phyloP scores from a whole-genome alignment of 2,888 invertebrate species.

The Harpagoxenus sublaevis region DNA sequence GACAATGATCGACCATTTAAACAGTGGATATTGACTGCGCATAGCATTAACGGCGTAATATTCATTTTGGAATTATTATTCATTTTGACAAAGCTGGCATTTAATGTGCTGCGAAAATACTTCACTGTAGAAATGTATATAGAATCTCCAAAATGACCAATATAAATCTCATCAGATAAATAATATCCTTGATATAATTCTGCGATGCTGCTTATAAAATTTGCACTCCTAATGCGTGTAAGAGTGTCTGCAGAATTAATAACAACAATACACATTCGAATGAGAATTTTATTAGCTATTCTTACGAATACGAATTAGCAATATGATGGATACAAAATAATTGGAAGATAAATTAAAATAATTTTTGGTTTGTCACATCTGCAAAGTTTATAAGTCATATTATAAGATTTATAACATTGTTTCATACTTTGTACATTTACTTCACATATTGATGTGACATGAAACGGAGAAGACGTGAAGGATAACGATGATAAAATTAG shows the following conservation, averaged over 20 bases:
- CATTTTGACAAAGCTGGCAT: slow-evolving; percentile 37
- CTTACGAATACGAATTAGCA: not conserved
- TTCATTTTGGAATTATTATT: slow-evolving; percentile 33
- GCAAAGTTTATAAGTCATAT: not conserved
- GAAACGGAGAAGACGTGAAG: not conserved
- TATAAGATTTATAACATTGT: not conserved
- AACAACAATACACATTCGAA: not conserved
- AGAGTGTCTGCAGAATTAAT: not conserved
- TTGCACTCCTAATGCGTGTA: not conserved
- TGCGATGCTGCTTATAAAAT: not conserved
- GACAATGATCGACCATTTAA: slow-evolving; percentile 45
- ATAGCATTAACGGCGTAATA: slow-evolving; percentile 39
- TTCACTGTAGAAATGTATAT: not conserved
- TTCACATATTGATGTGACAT: not conserved
- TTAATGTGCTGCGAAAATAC: slow-evolving; percentile 27
- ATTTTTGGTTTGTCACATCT: not conserved
- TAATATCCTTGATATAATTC: slow-evolving; percentile 11
- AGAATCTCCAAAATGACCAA: slow-evolving; percentile 25
- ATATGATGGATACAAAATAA: not conserved
- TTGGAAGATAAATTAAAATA: not conserved
- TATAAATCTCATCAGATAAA: slow-evolving; percentile 24
- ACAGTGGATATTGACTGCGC: slow-evolving; percentile 45
- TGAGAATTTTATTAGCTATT: not conserved
- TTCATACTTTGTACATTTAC: not conserved
- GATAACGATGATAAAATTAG: not conserved